Evolutionary conservation across 2,888 invertebrate species (phyloP).

Genomic region (Drosophila ustulata): DNA sequence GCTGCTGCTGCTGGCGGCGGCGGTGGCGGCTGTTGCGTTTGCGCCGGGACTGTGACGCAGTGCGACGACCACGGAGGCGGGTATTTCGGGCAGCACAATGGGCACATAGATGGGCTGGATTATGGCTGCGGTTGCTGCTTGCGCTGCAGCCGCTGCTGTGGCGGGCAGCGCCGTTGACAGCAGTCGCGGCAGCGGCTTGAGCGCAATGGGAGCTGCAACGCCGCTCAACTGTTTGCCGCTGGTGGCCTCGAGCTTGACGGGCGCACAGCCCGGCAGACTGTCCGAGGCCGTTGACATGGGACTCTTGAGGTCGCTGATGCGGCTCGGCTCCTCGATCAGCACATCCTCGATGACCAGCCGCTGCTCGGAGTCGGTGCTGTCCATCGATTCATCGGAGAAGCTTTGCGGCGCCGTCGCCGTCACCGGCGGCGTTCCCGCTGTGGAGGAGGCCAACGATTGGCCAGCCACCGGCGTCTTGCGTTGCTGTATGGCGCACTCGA

Average conservation of each 20-base stretch:
- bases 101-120: constrained; percentile 68
- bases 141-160: not conserved
- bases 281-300: constrained; percentile 57
- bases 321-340: constrained; percentile 79
- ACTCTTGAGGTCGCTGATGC: constrained; percentile 69
- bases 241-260: constrained; percentile 62
- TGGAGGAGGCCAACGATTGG: constrained; percentile 57
- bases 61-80: constrained; percentile 78
- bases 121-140: not conserved
- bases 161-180: constrained; percentile 13
- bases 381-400: constrained; percentile 87
- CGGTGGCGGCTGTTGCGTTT: constrained; percentile 3
- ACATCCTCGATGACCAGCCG: constrained; percentile 87
- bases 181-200: constrained; percentile 60
- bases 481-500: constrained; percentile 85
- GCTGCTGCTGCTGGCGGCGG: not conserved
- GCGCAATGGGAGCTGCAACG: constrained; percentile 64
- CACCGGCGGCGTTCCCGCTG: constrained; percentile 65
- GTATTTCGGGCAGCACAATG: constrained; percentile 79
- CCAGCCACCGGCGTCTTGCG: constrained; percentile 80
- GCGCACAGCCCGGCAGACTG: constrained; percentile 41
- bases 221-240: constrained; percentile 51
- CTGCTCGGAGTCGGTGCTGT: constrained; percentile 88
- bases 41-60: constrained; percentile 41
- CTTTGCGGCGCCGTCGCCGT: constrained; percentile 39